These are phyloP conservation scores for Bos indicus DNA, from an alignment of 2,113 vertebrate species.

Conservation along the genomic window DNA sequence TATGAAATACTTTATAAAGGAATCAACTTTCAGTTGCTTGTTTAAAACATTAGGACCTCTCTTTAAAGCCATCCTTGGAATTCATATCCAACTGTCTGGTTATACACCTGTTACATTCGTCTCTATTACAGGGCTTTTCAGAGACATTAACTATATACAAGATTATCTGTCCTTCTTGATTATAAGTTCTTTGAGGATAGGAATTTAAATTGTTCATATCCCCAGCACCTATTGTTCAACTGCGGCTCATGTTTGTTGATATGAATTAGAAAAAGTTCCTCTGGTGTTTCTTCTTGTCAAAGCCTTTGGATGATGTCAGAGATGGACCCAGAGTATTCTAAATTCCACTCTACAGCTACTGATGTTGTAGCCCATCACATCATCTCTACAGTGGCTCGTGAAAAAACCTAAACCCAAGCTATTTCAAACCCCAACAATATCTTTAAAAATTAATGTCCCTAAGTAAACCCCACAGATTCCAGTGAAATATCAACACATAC, in stretches of 20 bases:
- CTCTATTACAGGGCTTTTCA: slow-evolving; percentile 27
- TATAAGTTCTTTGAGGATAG: slow-evolving; percentile 10
- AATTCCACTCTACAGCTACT: slow-evolving; percentile 22
- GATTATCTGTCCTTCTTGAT: slow-evolving; percentile 12
- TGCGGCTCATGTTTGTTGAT: slow-evolving; percentile 40
- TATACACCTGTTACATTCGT: slow-evolving; percentile 23
- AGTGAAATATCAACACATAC: slow-evolving; percentile 82
- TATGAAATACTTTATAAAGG: slow-evolving; percentile 18
- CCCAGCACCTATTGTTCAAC: neutral
- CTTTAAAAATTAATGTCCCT: slow-evolving; percentile 56
- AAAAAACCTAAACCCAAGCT: slow-evolving; percentile 51
- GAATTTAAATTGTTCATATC: slow-evolving; percentile 15
- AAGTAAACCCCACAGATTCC: slow-evolving; percentile 61
- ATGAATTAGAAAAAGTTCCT: slow-evolving; percentile 45
- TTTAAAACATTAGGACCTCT: slow-evolving; percentile 35
- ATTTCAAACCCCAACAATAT: slow-evolving; percentile 39
- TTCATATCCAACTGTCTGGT: neutral
- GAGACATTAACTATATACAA: neutral
- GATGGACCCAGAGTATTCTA: slow-evolving; percentile 21
- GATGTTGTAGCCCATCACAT: slow-evolving; percentile 36
- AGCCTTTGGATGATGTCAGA: slow-evolving; percentile 41
- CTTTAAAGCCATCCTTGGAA: slow-evolving; percentile 12
- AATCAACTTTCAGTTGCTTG: slow-evolving; percentile 35
- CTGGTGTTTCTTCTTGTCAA: slow-evolving; percentile 1
- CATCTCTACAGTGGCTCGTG: slow-evolving; percentile 57